phyloP scores from a whole-genome alignment of 2,888 invertebrate genomes.

The Melanostoma mellinum region DNA sequence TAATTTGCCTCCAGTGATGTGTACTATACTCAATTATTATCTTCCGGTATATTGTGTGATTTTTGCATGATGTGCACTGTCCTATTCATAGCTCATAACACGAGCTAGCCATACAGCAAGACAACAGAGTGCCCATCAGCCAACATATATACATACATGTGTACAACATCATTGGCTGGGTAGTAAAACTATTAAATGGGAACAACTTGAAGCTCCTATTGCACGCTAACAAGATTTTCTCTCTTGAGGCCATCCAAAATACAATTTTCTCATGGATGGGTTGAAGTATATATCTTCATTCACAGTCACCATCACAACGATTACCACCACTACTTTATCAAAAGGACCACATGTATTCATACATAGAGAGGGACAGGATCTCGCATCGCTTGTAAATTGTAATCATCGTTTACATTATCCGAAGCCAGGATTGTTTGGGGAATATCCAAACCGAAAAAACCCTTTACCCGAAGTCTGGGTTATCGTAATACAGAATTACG shows the following conservation, averaged over 20 bases:
- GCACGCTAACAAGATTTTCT: slow-evolving; percentile 28
- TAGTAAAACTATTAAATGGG: slow-evolving; percentile 6
- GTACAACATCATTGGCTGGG: neutral
- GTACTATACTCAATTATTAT: slow-evolving; percentile 53
- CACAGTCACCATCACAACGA: slow-evolving; percentile 17
- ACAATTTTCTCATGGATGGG: slow-evolving; percentile 50
- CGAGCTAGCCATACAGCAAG: neutral
- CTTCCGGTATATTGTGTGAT: slow-evolving; percentile 49
- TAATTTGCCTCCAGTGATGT: slow-evolving; percentile 48
- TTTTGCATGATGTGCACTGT: slow-evolving; percentile 47
- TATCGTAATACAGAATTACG: slow-evolving; percentile 36
- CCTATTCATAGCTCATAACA: slow-evolving; percentile 9
- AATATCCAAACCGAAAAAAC: slow-evolving; percentile 19
- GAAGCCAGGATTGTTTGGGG: slow-evolving; percentile 47
- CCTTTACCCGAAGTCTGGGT: slow-evolving; percentile 3
- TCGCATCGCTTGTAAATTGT: neutral
- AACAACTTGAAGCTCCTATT: slow-evolving; percentile 28
- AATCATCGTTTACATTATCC: slow-evolving; percentile 40
- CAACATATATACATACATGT: neutral
- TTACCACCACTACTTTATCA: slow-evolving; percentile 9
- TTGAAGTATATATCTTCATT: slow-evolving; percentile 18
- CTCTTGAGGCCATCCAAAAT: slow-evolving; percentile 51
- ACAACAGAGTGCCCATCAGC: no score
- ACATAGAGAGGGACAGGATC: slow-evolving; percentile 8
- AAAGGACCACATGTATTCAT: neutral